These are phyloP conservation scores for Electrophaes corylata DNA, from an alignment of 2,888 invertebrate species.

Conservation along the genomic window DNA sequence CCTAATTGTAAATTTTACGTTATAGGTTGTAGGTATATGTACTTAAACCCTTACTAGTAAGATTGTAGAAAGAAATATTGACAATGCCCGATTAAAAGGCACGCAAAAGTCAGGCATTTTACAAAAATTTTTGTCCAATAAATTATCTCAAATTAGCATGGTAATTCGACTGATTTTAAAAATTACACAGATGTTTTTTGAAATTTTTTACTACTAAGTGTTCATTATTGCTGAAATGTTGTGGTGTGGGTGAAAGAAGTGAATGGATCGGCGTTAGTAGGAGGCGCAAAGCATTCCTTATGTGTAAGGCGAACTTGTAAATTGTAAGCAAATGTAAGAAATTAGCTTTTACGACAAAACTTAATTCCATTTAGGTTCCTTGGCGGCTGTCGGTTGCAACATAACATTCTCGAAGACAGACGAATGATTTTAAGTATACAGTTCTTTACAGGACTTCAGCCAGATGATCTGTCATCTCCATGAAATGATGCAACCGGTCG, in stretches of 20 bases:
- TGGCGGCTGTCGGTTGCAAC: slow-evolving; percentile 14
- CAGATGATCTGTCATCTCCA: not conserved
- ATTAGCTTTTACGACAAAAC: slow-evolving; percentile 56
- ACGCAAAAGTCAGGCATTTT: slow-evolving; percentile 19
- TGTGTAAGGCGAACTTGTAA: slow-evolving; percentile 61
- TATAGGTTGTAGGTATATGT: slow-evolving; percentile 54
- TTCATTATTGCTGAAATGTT: slow-evolving; percentile 76
- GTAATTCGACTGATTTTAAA: slow-evolving; percentile 39
- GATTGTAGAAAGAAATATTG: slow-evolving; percentile 27
- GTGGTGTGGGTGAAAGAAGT: slow-evolving; percentile 63
- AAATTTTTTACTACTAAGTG: slow-evolving; percentile 61
- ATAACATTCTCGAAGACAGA: slow-evolving; percentile 4
- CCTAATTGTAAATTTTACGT: slow-evolving; percentile 51
- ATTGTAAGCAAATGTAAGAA: slow-evolving; percentile 65
- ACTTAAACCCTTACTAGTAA: slow-evolving; percentile 47
- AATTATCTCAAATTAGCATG: slow-evolving; percentile 31
- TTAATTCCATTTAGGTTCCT: slow-evolving; percentile 50
- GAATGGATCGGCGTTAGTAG: slow-evolving; percentile 49
- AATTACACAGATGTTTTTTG: slow-evolving; percentile 42
- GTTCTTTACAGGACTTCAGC: not conserved
- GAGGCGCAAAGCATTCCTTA: slow-evolving; percentile 62
- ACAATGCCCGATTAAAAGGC: slow-evolving; percentile 17
- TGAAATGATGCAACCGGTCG: slow-evolving; percentile 29
- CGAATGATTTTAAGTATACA: not conserved
- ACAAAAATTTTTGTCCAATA: slow-evolving; percentile 20